Evolutionary conservation across 2,888 invertebrate species (phyloP).

Genomic region (Sipha maydis): DNA sequence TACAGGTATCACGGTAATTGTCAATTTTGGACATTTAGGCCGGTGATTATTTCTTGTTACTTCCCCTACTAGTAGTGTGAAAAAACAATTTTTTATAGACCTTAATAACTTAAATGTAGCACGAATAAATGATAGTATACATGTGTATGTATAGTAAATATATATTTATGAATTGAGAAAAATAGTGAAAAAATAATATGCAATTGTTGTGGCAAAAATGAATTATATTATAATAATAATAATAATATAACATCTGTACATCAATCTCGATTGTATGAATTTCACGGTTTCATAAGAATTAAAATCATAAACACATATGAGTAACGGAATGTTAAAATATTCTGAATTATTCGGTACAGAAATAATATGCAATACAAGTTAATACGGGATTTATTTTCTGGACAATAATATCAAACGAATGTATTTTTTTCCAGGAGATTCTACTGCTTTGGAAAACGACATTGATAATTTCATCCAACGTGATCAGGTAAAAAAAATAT

Average conservation of each 20-base stretch:
- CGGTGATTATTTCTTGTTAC: conserved; percentile 20
- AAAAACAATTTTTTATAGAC: conserved; percentile 22
- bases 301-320: conserved; percentile 24
- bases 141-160: neutral
- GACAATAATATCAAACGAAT: conserved; percentile 8
- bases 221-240: conserved; percentile 54
- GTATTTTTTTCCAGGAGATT: conserved; percentile 51
- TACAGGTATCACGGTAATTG: conserved; percentile 55
- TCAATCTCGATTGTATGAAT: conserved; percentile 35
- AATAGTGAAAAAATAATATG: conserved; percentile 48
- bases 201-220: conserved; percentile 52
- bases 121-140: conserved; percentile 21
- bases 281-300: conserved; percentile 59
- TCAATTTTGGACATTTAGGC: conserved; percentile 34
- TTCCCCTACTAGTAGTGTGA: neutral
- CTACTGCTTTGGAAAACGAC: conserved; percentile 45
- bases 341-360: neutral
- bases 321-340: conserved; percentile 52
- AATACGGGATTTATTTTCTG: neutral
- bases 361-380: neutral
- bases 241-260: conserved; percentile 32
- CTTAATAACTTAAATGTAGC: conserved; percentile 51
- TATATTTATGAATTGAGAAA: conserved; percentile 16
- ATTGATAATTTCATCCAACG: conserved; percentile 50
- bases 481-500: conserved; percentile 30